Conservation (phyloP, 2,797 vertebrate genomes). For the Spinus olivaceus region DNA sequence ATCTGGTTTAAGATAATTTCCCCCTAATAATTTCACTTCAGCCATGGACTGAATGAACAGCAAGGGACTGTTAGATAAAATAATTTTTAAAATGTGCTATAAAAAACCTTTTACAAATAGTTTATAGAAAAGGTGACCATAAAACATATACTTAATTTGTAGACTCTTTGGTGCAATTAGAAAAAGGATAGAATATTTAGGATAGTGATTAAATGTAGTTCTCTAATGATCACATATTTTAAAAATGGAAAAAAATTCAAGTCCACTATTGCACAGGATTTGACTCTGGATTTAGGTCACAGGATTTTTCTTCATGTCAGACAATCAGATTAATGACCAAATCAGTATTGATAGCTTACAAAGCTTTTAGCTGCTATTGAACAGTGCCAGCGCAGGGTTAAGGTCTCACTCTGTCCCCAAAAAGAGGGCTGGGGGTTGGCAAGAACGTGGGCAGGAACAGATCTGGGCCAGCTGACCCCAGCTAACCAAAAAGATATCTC, state of each 20-base stretch:
- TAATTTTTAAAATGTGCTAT: background rate
- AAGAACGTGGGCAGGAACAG: background rate
- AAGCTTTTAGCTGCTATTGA: background rate
- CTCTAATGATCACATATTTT: background rate
- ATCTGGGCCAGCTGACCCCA: background rate
- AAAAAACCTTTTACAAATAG: background rate
- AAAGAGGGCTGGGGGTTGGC: accelerated
- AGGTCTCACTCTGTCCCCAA: background rate
- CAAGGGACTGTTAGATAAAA: background rate
- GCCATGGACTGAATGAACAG: background rate
- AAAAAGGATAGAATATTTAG: background rate
- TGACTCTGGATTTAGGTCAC: background rate
- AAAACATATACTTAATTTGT: background rate
- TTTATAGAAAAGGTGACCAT: background rate
- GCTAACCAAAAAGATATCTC: background rate
- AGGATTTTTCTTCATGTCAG: background rate
- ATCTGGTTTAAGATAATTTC: background rate
- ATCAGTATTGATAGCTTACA: background rate
- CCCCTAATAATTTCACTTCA: background rate
- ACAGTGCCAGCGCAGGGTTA: accelerated
- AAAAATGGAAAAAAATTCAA: accelerated
- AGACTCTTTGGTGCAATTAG: background rate
- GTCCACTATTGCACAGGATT: background rate
- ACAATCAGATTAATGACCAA: background rate
- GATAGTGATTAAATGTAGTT: background rate